Percentiles rank a stretch among this genome's conserved stretches.
Evolutionary conservation across 2,888 invertebrate species (phyloP).

Genomic region (Epistrophella euchroma): DNA sequence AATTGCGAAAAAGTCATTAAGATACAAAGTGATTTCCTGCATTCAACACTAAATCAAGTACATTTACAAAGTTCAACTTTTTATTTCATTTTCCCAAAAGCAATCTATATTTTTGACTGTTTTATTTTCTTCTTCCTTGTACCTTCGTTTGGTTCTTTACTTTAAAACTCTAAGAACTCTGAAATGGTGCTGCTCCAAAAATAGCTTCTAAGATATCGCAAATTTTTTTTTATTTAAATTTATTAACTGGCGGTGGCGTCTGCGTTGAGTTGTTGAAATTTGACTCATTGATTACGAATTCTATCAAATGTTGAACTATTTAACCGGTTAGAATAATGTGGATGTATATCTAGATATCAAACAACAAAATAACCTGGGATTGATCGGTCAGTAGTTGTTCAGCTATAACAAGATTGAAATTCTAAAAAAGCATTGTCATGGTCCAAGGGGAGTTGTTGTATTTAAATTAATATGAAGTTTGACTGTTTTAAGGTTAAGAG

Average conservation of each 20-base stretch:
- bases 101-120: not conserved
- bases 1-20: too few relatives aligned
- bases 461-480: too few relatives aligned
- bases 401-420: not conserved
- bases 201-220: not conserved
- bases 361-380: not conserved
- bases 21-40: too few relatives aligned
- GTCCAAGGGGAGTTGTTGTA: not conserved
- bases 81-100: not conserved
- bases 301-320: not conserved
- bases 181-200: not conserved
- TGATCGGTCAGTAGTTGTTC: not conserved
- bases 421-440: not conserved
- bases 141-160: too few relatives aligned
- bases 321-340: not conserved
- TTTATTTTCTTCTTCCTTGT: not conserved
- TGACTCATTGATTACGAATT: not conserved
- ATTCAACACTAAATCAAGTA: too few relatives aligned
- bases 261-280: not conserved
- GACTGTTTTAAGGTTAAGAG: too few relatives aligned
- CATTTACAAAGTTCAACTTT: not conserved
- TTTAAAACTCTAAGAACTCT: not conserved
- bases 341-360: not conserved
- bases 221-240: not conserved
- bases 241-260: not conserved